These are phyloP conservation scores for Protobothrops flavoviridis DNA, from an alignment of 2,113 vertebrate genomes.

Conservation along the genomic window DNA sequence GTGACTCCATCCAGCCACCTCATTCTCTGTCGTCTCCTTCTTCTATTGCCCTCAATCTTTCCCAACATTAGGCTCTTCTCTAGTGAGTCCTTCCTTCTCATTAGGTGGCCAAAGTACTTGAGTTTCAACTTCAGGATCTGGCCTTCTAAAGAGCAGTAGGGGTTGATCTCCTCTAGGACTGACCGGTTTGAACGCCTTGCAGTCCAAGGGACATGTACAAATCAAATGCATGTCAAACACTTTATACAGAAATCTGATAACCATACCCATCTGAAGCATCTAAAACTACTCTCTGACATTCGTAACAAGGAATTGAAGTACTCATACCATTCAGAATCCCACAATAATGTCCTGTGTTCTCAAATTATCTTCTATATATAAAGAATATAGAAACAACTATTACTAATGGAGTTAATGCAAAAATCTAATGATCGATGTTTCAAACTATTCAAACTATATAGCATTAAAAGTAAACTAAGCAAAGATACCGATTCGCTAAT, in stretches of 20 bases:
- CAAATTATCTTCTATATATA: constrained; percentile 74
- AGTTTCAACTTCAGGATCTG: too few species aligned
- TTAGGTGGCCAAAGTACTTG: too few species aligned
- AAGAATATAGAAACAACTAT: constrained; percentile 66
- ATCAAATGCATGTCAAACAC: constrained; percentile 42
- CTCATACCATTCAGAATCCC: constrained; percentile 87
- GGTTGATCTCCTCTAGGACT: too few species aligned
- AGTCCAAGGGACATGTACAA: neutral
- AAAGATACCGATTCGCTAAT: neutral
- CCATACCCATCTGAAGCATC: constrained; percentile 82
- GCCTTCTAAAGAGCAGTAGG: too few species aligned
- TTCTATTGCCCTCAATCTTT: too few species aligned
- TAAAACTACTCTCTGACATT: constrained; percentile 83
- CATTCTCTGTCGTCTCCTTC: too few species aligned
- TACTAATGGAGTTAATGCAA: neutral
- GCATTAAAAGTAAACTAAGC: neutral
- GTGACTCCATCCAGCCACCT: too few species aligned
- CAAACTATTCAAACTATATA: neutral
- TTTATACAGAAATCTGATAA: constrained; percentile 77
- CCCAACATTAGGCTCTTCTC: too few species aligned
- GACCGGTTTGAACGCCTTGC: too few species aligned
- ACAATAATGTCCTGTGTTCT: constrained; percentile 89
- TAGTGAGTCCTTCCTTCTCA: too few species aligned
- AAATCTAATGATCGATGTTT: neutral
- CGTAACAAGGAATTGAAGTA: constrained; percentile 86